Percentiles rank a stretch among this genome's conserved stretches.
These are phyloP conservation scores for Euura lappo DNA, from an alignment of 1,140 invertebrate species.

Conservation along the genomic window DNA sequence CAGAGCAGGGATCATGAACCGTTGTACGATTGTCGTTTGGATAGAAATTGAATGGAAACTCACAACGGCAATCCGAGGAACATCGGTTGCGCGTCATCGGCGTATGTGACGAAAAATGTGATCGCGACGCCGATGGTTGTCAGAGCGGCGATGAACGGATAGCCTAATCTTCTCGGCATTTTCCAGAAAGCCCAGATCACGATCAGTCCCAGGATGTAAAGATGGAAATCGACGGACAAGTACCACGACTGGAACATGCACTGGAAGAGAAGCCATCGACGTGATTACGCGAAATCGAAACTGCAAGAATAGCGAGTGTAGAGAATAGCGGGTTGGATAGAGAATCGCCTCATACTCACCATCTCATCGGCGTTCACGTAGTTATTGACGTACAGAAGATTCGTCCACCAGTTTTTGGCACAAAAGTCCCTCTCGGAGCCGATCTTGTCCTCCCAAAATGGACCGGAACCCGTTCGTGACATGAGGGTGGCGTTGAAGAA, in stretches of 20 bases:
- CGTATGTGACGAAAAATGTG: slow-evolving; percentile 35
- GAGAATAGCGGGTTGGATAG: no score
- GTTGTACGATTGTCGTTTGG: not conserved
- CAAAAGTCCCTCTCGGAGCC: slow-evolving; percentile 45
- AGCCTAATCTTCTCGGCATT: slow-evolving; percentile 43
- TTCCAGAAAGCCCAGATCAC: slow-evolving; percentile 56
- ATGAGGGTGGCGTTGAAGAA: slow-evolving; percentile 46
- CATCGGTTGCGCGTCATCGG: slow-evolving; percentile 29
- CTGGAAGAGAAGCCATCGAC: slow-evolving; percentile 46
- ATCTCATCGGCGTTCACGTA: slow-evolving; percentile 50
- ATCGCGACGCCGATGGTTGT: slow-evolving; percentile 28
- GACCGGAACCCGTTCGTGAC: slow-evolving; percentile 43
- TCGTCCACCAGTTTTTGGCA: slow-evolving; percentile 64
- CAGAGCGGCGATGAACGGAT: slow-evolving; percentile 28
- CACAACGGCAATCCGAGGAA: slow-evolving; percentile 35
- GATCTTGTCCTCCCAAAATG: slow-evolving; percentile 42
- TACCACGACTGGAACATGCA: slow-evolving; percentile 66
- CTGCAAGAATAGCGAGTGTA: no score
- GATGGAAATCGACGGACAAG: slow-evolving; percentile 62
- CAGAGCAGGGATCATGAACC: not conserved
- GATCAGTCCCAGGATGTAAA: slow-evolving; percentile 58
- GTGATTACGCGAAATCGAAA: slow-evolving; percentile 11
- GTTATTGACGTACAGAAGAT: slow-evolving; percentile 65
- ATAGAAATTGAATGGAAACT: slow-evolving; percentile 25
- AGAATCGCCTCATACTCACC: slow-evolving; percentile 25